Conservation (phyloP, 2,797 vertebrate species). For the Furcifer pardalis region DNA sequence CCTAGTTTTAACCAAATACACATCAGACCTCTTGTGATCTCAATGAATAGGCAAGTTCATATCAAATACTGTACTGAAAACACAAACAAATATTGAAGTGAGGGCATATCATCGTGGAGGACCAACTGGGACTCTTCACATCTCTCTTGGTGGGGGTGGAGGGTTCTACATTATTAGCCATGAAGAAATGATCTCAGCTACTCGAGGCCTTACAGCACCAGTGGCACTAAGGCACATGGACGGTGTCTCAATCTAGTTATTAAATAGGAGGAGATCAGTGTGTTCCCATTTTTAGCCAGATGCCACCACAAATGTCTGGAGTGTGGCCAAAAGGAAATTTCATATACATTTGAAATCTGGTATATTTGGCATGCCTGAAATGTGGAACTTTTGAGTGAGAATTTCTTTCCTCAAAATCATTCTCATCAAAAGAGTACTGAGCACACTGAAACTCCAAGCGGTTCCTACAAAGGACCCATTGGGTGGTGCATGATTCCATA, state of each 20-base stretch:
- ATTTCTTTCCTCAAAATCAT: not conserved
- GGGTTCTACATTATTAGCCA: not conserved
- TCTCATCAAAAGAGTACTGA: not conserved
- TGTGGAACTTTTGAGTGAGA: not conserved
- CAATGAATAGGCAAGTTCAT: not conserved
- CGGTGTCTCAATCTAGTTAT: not conserved
- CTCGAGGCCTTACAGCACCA: not conserved
- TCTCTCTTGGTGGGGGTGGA: not conserved
- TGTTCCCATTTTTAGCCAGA: slow-evolving; percentile 9
- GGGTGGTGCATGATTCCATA: not conserved
- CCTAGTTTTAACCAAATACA: not conserved
- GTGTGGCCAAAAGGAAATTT: not conserved
- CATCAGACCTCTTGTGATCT: not conserved
- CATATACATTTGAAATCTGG: not conserved
- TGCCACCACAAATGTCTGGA: not conserved
- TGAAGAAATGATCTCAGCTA: not conserved
- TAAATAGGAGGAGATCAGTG: not conserved
- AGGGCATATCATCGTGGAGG: not conserved
- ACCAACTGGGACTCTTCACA: not conserved
- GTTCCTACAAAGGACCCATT: not conserved
- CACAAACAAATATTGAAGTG: not conserved
- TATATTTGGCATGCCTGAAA: not conserved
- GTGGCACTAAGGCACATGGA: not conserved
- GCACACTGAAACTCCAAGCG: not conserved
- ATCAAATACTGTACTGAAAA: not conserved